A percentile compares a stretch with the other conserved stretches of the same genome.
phyloP scores from a whole-genome alignment of 2,888 invertebrate genomes.

The Listrodromus nycthemerus region DNA sequence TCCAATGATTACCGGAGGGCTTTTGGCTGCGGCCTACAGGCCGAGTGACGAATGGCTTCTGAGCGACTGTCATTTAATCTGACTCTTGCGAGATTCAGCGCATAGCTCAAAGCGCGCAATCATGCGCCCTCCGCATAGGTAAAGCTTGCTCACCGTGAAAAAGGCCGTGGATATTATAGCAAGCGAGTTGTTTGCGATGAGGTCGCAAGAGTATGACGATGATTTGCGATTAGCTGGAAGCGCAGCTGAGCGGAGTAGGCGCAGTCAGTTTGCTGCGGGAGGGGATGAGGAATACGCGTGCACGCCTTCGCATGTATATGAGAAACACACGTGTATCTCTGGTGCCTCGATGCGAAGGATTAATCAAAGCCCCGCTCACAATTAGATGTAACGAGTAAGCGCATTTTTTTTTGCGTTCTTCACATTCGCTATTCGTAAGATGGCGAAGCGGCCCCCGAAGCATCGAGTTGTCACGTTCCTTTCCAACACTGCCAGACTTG shows the following conservation, averaged over 20 bases:
- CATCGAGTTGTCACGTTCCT: conserved; percentile 65
- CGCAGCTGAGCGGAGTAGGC: conserved; percentile 30
- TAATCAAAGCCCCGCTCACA: conserved; percentile 65
- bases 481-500: conserved; percentile 48
- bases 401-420: conserved; percentile 39
- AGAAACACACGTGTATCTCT: conserved; percentile 33
- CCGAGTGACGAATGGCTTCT: conserved; percentile 67
- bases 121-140: conserved; percentile 27
- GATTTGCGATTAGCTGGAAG: conserved; percentile 69
- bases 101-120: conserved; percentile 65
- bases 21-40: conserved; percentile 16
- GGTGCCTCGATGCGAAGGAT: conserved; percentile 55
- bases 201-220: conserved; percentile 64
- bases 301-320: conserved; percentile 14
- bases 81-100: conserved; percentile 53
- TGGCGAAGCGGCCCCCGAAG: conserved; percentile 53
- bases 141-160: background rate
- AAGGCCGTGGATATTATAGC: conserved; percentile 42
- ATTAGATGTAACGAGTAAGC: conserved; percentile 65
- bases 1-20: conserved; percentile 65
- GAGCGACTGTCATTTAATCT: conserved; percentile 68
- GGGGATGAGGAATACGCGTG: conserved; percentile 31
- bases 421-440: conserved; percentile 27
- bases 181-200: conserved; percentile 66
- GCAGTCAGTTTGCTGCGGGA: conserved; percentile 38